Conservation (phyloP, 2,113 vertebrate genomes). For the Procapra przewalskii region DNA sequence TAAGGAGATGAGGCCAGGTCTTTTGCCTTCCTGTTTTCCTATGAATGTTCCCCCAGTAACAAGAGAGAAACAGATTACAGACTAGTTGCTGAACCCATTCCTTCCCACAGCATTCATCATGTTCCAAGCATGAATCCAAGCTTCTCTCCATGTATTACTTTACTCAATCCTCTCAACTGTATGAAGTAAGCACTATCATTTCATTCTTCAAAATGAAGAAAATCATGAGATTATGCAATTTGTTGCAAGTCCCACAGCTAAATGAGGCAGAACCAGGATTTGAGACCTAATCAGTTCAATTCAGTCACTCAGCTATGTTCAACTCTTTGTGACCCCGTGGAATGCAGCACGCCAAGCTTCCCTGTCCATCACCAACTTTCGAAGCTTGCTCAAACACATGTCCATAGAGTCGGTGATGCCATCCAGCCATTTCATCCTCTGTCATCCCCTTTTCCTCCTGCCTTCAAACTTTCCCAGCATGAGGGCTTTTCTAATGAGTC, state of each 20-base stretch:
- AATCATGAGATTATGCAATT: not conserved
- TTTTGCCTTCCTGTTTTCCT: not conserved
- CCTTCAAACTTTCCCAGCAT: not conserved
- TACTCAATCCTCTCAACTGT: not conserved
- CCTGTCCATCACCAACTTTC: not conserved
- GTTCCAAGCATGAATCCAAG: not conserved
- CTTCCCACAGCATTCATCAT: not conserved
- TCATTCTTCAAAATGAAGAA: conserved; percentile 39
- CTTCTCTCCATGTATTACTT: not conserved
- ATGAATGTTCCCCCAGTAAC: not conserved
- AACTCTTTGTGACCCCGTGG: not conserved
- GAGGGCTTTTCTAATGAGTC: not conserved
- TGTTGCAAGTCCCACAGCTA: not conserved
- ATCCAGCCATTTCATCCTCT: not conserved
- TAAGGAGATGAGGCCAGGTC: not conserved
- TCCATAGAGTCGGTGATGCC: not conserved
- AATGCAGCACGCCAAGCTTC: not conserved
- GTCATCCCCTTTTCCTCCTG: not conserved
- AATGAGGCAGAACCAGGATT: not conserved
- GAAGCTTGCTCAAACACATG: not conserved
- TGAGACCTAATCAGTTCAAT: not conserved
- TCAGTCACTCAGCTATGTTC: not conserved
- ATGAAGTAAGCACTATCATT: not conserved
- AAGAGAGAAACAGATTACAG: not conserved
- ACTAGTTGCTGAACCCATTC: not conserved